A percentile compares a stretch with the other conserved stretches of the same genome.
Evolutionary conservation across 2,113 vertebrate genomes (phyloP).

Genomic region (Ia io): DNA sequence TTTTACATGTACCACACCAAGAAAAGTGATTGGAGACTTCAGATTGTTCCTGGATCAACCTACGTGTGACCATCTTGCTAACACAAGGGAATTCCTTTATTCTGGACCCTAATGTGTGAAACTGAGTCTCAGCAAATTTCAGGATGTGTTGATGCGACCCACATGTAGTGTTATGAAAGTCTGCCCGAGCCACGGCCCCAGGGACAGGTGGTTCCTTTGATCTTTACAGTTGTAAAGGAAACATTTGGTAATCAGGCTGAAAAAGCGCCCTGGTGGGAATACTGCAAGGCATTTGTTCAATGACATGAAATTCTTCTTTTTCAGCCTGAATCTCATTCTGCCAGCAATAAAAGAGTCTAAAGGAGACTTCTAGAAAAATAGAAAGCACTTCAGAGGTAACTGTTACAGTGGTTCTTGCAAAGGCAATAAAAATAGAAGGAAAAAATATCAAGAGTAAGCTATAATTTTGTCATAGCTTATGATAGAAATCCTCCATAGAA

Average conservation of each 20-base stretch:
- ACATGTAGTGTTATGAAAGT: slow-evolving; percentile 1
- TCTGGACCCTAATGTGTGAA: slow-evolving; percentile 36
- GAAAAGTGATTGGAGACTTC: not conserved
- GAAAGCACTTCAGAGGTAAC: not conserved
- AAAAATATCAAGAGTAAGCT: not conserved
- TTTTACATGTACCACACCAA: not conserved
- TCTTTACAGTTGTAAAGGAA: slow-evolving; percentile 56
- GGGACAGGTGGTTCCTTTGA: slow-evolving; percentile 42
- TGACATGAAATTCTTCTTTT: not conserved
- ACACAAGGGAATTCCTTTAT: not conserved
- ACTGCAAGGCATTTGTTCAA: not conserved
- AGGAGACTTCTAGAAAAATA: not conserved
- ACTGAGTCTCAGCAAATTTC: not conserved
- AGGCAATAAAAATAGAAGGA: not conserved
- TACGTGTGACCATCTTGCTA: not conserved
- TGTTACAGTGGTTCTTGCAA: not conserved
- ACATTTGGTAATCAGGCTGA: slow-evolving; percentile 39
- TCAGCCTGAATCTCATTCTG: slow-evolving; percentile 6
- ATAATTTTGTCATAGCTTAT: not conserved
- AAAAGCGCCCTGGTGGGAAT: not conserved
- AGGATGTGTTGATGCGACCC: slow-evolving; percentile 2
- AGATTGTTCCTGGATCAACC: not conserved
- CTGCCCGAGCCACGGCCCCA: not conserved
- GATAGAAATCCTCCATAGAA: not conserved
- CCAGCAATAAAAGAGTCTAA: not conserved